Conservation (phyloP, 2,797 vertebrate species). For the Cryptoblepharus egeriae region DNA sequence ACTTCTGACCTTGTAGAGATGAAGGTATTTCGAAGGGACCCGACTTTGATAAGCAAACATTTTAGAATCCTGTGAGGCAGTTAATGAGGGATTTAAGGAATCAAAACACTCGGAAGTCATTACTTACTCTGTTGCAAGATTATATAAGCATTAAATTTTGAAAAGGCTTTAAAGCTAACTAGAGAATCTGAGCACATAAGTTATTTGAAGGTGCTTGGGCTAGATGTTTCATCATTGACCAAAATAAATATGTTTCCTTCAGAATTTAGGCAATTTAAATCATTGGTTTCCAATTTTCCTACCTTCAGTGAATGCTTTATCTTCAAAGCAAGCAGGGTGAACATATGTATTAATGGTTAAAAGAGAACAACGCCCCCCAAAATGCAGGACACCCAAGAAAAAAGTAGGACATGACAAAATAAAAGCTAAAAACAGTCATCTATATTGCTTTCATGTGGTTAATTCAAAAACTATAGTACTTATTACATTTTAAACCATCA, state of each 20-base stretch:
- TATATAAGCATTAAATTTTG: constrained; percentile 34
- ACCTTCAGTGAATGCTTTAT: not conserved
- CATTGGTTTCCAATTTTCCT: not conserved
- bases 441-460: too few relatives aligned
- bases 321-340: too few relatives aligned
- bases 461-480: too few relatives aligned
- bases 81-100: constrained; percentile 65
- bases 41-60: constrained; percentile 73
- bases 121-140: constrained; percentile 54
- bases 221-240: constrained; percentile 31
- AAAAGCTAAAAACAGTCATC: too few relatives aligned
- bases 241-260: not conserved
- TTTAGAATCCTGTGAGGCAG: constrained; percentile 57
- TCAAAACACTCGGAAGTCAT: constrained; percentile 59
- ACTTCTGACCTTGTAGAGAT: constrained; percentile 55
- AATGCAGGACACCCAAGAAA: too few relatives aligned
- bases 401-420: too few relatives aligned
- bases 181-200: not conserved
- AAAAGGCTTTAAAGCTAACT: constrained; percentile 26
- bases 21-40: constrained; percentile 65
- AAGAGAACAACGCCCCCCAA: too few relatives aligned
- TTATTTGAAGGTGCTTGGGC: constrained; percentile 12
- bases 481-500: too few relatives aligned
- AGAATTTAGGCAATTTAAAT: not conserved
- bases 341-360: too few relatives aligned